A percentile compares a stretch with the other conserved stretches of the same genome.
Conservation (phyloP, 2,113 vertebrate genomes). For the Tursiops truncatus region DNA sequence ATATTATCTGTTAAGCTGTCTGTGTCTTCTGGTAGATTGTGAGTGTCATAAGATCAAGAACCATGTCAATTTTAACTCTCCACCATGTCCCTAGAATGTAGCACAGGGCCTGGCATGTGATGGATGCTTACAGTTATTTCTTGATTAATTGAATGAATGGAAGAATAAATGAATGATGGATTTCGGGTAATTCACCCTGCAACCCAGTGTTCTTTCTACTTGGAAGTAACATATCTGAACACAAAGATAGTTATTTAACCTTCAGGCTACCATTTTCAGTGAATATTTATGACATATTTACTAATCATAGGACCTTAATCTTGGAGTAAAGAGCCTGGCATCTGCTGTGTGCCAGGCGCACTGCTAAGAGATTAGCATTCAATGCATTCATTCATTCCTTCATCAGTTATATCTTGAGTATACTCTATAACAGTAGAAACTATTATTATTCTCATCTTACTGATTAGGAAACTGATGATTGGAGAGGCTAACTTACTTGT, state of each 20-base stretch:
- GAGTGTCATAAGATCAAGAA: neutral
- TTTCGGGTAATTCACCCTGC: neutral
- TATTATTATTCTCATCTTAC: neutral
- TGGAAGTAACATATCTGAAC: neutral
- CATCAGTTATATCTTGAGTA: neutral
- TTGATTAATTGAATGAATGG: neutral
- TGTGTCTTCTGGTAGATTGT: neutral
- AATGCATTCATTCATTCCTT: neutral
- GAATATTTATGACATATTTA: neutral
- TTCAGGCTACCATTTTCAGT: neutral
- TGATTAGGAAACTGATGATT: neutral
- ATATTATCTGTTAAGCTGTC: neutral
- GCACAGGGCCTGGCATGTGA: neutral
- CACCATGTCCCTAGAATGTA: neutral
- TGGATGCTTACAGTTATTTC: neutral
- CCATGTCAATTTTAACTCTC: constrained; percentile 1
- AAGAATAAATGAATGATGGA: neutral
- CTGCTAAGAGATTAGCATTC: neutral
- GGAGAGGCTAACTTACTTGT: neutral
- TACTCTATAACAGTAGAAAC: neutral
- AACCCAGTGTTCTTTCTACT: constrained; percentile 4
- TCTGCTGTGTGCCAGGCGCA: neutral
- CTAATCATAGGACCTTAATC: neutral
- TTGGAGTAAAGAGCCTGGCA: neutral
- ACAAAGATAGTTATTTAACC: neutral